These are phyloP conservation scores for Otus sunia DNA, from an alignment of 2,113 vertebrate genomes.

Conservation along the genomic window DNA sequence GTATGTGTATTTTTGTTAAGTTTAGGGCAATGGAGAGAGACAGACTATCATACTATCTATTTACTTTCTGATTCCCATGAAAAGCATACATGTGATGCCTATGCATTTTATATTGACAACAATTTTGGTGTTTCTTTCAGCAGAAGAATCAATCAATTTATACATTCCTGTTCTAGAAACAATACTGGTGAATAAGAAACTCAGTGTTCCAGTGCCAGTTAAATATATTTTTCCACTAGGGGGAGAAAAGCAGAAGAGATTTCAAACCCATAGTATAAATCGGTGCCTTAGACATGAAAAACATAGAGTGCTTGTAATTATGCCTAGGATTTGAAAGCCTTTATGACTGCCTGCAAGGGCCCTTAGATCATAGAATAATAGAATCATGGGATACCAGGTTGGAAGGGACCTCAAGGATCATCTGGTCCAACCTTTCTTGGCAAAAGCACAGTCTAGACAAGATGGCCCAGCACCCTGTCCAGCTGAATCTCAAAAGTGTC, in stretches of 20 bases:
- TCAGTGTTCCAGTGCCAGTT: not conserved
- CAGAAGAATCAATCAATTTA: not conserved
- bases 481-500: too few relatives aligned
- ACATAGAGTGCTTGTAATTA: not conserved
- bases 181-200: not conserved
- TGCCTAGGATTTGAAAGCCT: not conserved
- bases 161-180: not conserved
- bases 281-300: not conserved
- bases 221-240: not conserved
- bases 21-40: not conserved
- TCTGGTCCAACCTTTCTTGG: too few relatives aligned
- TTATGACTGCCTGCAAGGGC: not conserved
- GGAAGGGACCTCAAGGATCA: too few relatives aligned
- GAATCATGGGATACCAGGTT: too few relatives aligned
- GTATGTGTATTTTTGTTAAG: not conserved
- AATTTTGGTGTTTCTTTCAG: not conserved
- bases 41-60: not conserved
- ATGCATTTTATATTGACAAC: not conserved
- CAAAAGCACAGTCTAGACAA: too few relatives aligned
- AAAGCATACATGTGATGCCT: not conserved
- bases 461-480: too few relatives aligned
- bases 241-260: not conserved
- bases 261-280: not conserved
- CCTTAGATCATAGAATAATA: not conserved
- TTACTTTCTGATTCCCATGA: not conserved